Base-by-base conservation (phyloP, 2,888 invertebrate species). In the Myopa testacea region DNA sequence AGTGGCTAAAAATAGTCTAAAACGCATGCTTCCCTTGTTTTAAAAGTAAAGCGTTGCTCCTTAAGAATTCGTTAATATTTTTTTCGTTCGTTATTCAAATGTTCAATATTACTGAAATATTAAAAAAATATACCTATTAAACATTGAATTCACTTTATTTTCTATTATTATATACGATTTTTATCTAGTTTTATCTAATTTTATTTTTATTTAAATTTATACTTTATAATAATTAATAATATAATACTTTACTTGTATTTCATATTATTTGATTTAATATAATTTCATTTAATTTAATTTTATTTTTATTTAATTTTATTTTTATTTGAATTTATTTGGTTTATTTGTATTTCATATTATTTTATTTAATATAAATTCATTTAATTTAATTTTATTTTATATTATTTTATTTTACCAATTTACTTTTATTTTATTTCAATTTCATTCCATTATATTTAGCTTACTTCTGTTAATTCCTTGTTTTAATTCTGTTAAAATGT, bases 1-100 rank as follows among this genome's bases (percentile, higher is more conserved):
- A 81, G 84, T 84, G 80, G 82, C 85, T 81, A 86, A 71, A 81
- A 85, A 84, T 76, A 85, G 82, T 86, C 86, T 86, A 73, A 87
- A 84, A 79, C 84, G 85, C 87, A 87, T 87, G 80, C 75, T 84
- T 74, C 82, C 50, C 45, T 77, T 26, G 69, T 79, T 81, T 83
- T 63, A 63, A 72, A 76, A 73, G 75, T 76, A 68, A 72, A 79
- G 72, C 74, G 71, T 50, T 50, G 8, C 14, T 82, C 83, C 77
- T 77, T 26, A 8, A 45, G 3, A 45, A 3, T 77, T 79, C 60
- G 67, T 38, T n/a, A 55, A 65, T 26, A 52, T 67, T 65, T 69
- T 67, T 71, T 77, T 78, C 38, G 26, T 75, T 80, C 55, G 76
- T 80, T 81, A n/a, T 52, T 67, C n/a, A 34, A 76, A 73, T 60